Evolutionary conservation across 2,113 vertebrate species (phyloP).

Genomic region (Etheostoma cragini): DNA sequence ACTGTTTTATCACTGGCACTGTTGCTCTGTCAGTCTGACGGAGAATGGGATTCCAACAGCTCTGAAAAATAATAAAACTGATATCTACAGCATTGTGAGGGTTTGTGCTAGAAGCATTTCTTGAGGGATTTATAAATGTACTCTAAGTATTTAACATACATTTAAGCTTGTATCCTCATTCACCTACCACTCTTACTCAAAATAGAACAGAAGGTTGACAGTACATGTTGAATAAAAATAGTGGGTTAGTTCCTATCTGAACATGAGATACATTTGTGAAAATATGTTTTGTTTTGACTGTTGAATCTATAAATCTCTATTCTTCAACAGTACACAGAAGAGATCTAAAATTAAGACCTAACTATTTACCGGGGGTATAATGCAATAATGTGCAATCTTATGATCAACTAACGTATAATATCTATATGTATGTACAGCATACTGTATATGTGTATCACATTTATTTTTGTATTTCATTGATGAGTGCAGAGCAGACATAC

Average conservation of each 20-base stretch:
- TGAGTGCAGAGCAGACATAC: neutral
- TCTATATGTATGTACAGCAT: too few species aligned
- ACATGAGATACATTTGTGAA: too few species aligned
- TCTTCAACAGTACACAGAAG: too few species aligned
- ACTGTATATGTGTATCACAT: too few species aligned
- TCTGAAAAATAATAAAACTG: neutral
- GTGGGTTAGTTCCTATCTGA: neutral
- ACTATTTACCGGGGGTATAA: too few species aligned
- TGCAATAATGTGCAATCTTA: too few species aligned
- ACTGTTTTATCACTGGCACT: constrained; percentile 35
- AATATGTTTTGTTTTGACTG: too few species aligned
- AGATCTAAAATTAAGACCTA: too few species aligned
- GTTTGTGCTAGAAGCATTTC: neutral
- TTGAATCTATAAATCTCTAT: too few species aligned
- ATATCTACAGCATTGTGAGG: neutral
- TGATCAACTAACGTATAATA: too few species aligned
- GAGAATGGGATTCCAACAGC: constrained; percentile 15
- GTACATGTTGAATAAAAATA: neutral
- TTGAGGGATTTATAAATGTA: neutral
- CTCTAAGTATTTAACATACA: neutral
- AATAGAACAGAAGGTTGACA: neutral
- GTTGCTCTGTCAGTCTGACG: constrained; percentile 10
- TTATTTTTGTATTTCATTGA: neutral
- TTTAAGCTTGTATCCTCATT: neutral
- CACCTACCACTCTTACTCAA: neutral